A percentile compares a stretch with the other conserved stretches of the same genome.
These are phyloP conservation scores for Exaiptasia diaphana DNA, from an alignment of 64 coral and sea anemone genomes.

Conservation along the genomic window DNA sequence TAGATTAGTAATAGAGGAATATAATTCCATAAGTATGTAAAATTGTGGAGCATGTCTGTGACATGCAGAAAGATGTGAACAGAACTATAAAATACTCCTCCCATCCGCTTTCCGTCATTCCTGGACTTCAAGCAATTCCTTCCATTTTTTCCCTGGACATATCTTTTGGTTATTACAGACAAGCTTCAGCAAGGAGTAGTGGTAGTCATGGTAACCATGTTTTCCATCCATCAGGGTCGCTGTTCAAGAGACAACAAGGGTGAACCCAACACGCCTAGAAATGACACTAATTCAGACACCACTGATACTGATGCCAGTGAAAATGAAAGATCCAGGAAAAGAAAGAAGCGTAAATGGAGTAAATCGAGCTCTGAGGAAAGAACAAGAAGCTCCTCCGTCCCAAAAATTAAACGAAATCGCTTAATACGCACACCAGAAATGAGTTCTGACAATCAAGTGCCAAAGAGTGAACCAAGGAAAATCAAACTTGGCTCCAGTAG, in stretches of 20 bases:
- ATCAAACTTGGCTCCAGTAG: neutral
- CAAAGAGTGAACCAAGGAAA: neutral
- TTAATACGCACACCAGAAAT: neutral
- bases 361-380: neutral
- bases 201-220: neutral
- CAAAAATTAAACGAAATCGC: neutral
- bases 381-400: neutral
- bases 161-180: neutral
- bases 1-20: too few relatives aligned
- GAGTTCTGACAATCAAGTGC: neutral
- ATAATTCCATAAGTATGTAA: too few relatives aligned
- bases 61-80: too few relatives aligned
- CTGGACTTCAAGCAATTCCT: neutral
- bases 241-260: neutral
- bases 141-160: neutral
- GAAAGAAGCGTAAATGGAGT: neutral
- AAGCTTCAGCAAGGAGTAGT: neutral
- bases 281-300: neutral
- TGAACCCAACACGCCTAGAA: neutral
- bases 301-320: neutral
- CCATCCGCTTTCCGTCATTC: too few relatives aligned
- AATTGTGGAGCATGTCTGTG: too few relatives aligned
- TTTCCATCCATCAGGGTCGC: conserved; percentile 3
- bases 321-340: neutral
- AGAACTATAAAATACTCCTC: too few relatives aligned